phyloP scores from a whole-genome alignment of 2,113 vertebrate genomes.

The Oreochromis tanganicae region DNA sequence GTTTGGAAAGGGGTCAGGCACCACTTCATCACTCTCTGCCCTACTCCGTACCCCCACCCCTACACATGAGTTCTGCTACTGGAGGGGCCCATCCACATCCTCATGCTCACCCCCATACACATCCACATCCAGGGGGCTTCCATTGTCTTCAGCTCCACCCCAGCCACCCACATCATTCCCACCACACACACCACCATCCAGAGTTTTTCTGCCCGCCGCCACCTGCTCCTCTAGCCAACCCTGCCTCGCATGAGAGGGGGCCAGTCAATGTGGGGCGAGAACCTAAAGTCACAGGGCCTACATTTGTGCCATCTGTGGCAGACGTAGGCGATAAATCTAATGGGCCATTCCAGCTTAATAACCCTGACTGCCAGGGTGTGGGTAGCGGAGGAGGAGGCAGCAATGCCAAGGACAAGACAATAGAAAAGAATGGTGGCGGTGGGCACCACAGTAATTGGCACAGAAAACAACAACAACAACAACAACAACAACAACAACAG shows the following conservation, averaged over 20 bases:
- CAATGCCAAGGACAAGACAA: slow-evolving; percentile 80
- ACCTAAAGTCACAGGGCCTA: slow-evolving; percentile 83
- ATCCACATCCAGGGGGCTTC: slow-evolving; percentile 77
- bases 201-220: slow-evolving; percentile 85
- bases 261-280: slow-evolving; percentile 70
- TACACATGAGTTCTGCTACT: slow-evolving; percentile 75
- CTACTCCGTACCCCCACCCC: slow-evolving; percentile 81
- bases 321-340: slow-evolving; percentile 81
- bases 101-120: slow-evolving; percentile 71
- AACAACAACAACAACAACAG: slow-evolving; percentile 49
- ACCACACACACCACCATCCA: slow-evolving; percentile 71
- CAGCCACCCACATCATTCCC: slow-evolving; percentile 68
- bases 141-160: slow-evolving; percentile 90
- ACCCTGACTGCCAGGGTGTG: slow-evolving; percentile 77
- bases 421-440: slow-evolving; percentile 65
- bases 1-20: slow-evolving; percentile 85
- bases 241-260: slow-evolving; percentile 80
- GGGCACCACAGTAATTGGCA: slow-evolving; percentile 72
- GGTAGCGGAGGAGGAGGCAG: slow-evolving; percentile 65
- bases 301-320: slow-evolving; percentile 88
- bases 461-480: slow-evolving; percentile 66
- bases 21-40: slow-evolving; percentile 84
- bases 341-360: slow-evolving; percentile 81
- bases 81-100: slow-evolving; percentile 80
- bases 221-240: slow-evolving; percentile 72